Base-by-base conservation (phyloP, 2,888 invertebrate genomes). In the Andrena flavipes region DNA sequence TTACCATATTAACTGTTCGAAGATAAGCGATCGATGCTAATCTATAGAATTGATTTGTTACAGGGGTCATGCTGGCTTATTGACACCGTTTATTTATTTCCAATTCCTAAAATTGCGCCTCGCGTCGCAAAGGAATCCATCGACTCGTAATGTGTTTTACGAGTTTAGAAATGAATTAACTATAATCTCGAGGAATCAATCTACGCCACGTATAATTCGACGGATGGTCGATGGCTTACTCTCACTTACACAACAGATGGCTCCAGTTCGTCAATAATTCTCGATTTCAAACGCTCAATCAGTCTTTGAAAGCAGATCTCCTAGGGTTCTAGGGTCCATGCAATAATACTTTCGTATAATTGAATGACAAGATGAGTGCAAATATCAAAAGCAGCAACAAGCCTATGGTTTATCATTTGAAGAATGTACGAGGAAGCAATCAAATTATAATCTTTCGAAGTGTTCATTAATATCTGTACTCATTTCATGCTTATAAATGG, bases 41-140 rank as follows among this genome's bases (percentile, higher is more conserved):
- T 72, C 1, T 35, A 56, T 7, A 51, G 33, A 13, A 13, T 4
- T 30, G 2, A n/a, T 13, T 75, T 60, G 49, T 92, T 95, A 67
- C 95, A 99, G 99, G 94, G 99, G 99, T 35, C 96, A 97, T 94
- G 97, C 97, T 92, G 98, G 97, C 35, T 95, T 99, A 78, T 95
- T 99, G 92, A 97, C 99, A 16, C 99, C 99, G 62, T 97, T 99
- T 94, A 96, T 99, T 91, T 99, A 99, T 95, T 99, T 99, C 95
- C 98, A 99, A 94, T 99, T 99, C 95, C 95, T 99, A 91, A 96
- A 97, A 81, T 96, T 98, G 93, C 97, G 99, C 82, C 99, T 99
- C 95, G 95, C 97, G 82, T 99, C 99, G 6, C 96, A 98, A 77
- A 96, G 99, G 90, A 99, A 99, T 95, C 99, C 99, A 0, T 98